Evolutionary conservation across 2,113 vertebrate genomes (phyloP).

Genomic region (Plotosus lineatus): DNA sequence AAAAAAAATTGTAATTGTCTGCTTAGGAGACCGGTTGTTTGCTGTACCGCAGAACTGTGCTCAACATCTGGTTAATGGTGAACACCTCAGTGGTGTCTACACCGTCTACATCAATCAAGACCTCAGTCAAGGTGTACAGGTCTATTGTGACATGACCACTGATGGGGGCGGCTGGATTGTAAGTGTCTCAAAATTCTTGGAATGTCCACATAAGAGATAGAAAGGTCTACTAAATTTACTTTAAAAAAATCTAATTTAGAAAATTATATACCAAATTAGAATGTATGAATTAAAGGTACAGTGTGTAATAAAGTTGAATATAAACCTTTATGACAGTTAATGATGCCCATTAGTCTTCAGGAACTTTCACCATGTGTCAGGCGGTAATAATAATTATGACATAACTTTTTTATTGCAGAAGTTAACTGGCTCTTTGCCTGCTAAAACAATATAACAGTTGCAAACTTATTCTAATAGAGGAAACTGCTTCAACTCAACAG

Average conservation of each 20-base stretch:
- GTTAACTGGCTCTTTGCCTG: no score
- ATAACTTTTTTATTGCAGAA: no score
- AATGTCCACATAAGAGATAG: no score
- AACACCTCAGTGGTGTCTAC: constrained; percentile 85
- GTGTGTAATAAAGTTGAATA: background rate
- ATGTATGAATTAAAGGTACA: background rate
- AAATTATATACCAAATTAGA: background rate
- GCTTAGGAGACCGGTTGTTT: constrained; percentile 87
- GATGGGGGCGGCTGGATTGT: constrained; percentile 97
- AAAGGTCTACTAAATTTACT: background rate
- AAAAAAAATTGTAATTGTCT: constrained; percentile 19
- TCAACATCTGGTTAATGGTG: constrained; percentile 93
- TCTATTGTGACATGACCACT: constrained; percentile 95
- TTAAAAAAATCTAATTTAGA: background rate
- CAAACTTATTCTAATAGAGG: no score
- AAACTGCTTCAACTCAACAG: no score
- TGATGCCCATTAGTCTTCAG: no score
- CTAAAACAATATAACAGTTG: no score
- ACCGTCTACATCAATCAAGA: constrained; percentile 92
- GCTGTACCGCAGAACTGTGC: constrained; percentile 93
- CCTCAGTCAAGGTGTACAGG: constrained; percentile 84
- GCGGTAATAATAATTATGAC: no score
- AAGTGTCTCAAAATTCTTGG: constrained; percentile 65
- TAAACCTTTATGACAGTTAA: no score
- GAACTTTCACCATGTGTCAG: no score